Percentiles rank a stretch among this genome's conserved stretches.
Evolutionary conservation across 92 coral and sea anemone genomes (phyloP).

Genomic region (Zoanthus solanderi): DNA sequence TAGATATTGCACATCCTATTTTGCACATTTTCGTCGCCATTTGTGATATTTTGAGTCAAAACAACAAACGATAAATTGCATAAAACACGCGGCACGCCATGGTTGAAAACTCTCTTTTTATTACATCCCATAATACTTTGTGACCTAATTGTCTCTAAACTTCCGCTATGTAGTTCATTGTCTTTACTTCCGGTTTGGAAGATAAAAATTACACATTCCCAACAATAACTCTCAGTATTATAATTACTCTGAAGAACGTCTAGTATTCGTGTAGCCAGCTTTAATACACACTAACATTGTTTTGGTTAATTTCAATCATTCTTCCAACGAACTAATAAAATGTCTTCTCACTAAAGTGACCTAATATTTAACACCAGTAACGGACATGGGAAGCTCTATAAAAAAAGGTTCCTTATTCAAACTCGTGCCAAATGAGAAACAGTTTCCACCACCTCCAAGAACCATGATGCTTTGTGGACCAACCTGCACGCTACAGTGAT

Average conservation of each 20-base stretch:
- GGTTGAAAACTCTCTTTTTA: not conserved
- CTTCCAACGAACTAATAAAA: too few species aligned
- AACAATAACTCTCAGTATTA: too few species aligned
- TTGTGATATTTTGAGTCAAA: not conserved
- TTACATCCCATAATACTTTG: slow-evolving; percentile 2
- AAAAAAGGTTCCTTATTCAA: slow-evolving; percentile 66
- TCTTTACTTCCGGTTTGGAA: too few species aligned
- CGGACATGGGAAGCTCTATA: slow-evolving; percentile 40
- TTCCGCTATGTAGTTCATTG: too few species aligned
- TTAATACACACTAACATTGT: too few species aligned
- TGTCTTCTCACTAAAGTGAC: too few species aligned
- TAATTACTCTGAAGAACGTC: too few species aligned
- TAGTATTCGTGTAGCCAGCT: too few species aligned
- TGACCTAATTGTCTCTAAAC: too few species aligned
- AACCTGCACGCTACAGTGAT: slow-evolving; percentile 75
- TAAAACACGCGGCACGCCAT: not conserved
- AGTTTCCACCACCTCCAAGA: slow-evolving; percentile 90
- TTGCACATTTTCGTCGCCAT: not conserved
- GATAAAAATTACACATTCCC: too few species aligned
- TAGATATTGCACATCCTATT: slow-evolving; percentile 7
- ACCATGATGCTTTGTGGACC: slow-evolving; percentile 74
- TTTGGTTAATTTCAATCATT: too few species aligned
- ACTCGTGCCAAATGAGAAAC: slow-evolving; percentile 89
- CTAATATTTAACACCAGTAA: too few species aligned
- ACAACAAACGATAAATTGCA: not conserved